Evolutionary conservation across 2,797 vertebrate genomes (phyloP).

Genomic region (Cheracebus regulus): DNA sequence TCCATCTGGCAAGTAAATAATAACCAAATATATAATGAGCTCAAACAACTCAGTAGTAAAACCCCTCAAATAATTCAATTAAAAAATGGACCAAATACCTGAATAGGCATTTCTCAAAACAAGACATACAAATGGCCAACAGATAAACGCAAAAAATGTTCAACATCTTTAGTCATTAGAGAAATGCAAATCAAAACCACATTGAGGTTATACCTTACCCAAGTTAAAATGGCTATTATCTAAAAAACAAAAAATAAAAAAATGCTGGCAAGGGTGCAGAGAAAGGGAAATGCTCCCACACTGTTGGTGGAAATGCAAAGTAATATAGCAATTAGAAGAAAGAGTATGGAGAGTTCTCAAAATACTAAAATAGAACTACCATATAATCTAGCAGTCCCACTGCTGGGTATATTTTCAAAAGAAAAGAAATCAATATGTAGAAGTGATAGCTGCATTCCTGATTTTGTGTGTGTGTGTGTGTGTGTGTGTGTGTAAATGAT

Average conservation of each 20-base stretch:
- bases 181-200: not conserved
- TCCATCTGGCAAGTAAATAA: not conserved
- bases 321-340: not conserved
- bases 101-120: not conserved
- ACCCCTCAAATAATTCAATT: not conserved
- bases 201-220: not conserved
- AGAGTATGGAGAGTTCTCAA: not conserved
- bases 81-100: not conserved
- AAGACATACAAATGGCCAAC: not conserved
- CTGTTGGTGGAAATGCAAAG: not conserved
- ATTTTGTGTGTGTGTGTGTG: too few relatives aligned
- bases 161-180: not conserved
- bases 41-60: not conserved
- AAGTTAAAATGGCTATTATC: not conserved
- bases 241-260: not conserved
- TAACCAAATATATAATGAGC: not conserved
- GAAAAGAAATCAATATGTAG: not conserved
- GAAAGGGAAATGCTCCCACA: not conserved
- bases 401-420: not conserved
- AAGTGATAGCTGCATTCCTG: not conserved
- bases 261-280: not conserved
- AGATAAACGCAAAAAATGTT: not conserved
- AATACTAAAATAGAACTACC: not conserved
- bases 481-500: too few relatives aligned
- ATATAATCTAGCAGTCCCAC: not conserved